A percentile compares a stretch with the other conserved stretches of the same genome.
Conservation (phyloP, 2,113 vertebrate genomes). For the Callorhinus ursinus region DNA sequence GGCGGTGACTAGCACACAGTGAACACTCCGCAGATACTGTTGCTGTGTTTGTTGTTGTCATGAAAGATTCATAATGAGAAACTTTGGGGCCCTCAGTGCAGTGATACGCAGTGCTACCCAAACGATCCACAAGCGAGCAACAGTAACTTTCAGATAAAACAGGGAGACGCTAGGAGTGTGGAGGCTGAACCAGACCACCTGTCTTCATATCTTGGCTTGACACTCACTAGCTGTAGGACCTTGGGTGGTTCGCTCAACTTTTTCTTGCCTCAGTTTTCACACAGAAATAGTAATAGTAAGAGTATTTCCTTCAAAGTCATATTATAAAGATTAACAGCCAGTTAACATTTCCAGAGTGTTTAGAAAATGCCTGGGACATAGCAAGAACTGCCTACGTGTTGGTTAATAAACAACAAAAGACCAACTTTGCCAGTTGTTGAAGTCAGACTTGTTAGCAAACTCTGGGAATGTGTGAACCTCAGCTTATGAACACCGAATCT, state of each 20-base stretch:
- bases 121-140: neutral
- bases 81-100: no score
- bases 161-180: neutral
- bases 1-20: neutral
- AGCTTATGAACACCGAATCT: neutral
- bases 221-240: neutral
- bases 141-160: neutral
- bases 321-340: neutral
- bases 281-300: neutral
- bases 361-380: neutral
- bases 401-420: neutral
- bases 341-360: neutral
- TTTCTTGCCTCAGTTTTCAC: neutral
- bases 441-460: neutral
- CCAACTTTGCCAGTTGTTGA: neutral
- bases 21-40: neutral
- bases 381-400: neutral
- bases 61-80: neutral
- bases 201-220: neutral
- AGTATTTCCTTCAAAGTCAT: neutral
- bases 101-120: neutral
- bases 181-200: no score
- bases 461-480: neutral
- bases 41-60: neutral
- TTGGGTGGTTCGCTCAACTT: neutral